Conservation (phyloP, 2,888 invertebrate genomes). For the Adelognathus sp. region DNA sequence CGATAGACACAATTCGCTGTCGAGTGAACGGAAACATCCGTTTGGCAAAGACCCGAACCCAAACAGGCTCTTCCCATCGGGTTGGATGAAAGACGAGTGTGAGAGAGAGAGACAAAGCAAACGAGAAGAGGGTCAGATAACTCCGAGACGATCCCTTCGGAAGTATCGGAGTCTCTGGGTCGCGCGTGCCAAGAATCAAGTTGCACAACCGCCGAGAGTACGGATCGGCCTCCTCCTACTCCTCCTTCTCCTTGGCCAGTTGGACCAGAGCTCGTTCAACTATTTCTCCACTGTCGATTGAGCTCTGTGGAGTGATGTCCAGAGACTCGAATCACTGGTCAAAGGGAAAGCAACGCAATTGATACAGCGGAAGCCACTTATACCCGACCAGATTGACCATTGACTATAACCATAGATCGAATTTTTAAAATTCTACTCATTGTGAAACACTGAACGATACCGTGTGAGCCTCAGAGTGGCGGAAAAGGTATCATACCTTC, state of each 20-base stretch:
- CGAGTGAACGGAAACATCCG: background rate
- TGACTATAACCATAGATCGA: slow-evolving; percentile 17
- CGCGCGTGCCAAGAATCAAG: slow-evolving; percentile 46
- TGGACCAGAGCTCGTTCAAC: slow-evolving; percentile 15
- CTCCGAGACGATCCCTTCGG: slow-evolving; percentile 28
- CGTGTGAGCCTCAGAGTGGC: too few species aligned
- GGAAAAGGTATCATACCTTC: too few species aligned
- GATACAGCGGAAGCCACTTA: slow-evolving; percentile 60
- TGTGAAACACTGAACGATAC: slow-evolving; percentile 25
- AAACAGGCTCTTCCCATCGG: background rate
- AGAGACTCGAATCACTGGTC: slow-evolving; percentile 56
- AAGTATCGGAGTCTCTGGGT: slow-evolving; percentile 31
- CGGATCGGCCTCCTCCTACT: background rate
- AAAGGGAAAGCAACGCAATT: slow-evolving; percentile 57
- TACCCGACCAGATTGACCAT: slow-evolving; percentile 28
- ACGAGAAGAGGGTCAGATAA: background rate
- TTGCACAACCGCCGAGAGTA: slow-evolving; percentile 41
- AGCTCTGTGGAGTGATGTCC: slow-evolving; percentile 33
- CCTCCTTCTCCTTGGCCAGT: background rate
- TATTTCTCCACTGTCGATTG: slow-evolving; percentile 18
- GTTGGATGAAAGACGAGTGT: background rate
- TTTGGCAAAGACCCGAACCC: background rate
- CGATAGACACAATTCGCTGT: background rate
- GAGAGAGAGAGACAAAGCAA: background rate
- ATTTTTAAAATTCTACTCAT: slow-evolving; percentile 46